Evolutionary conservation across 2,113 vertebrate species (phyloP).

Genomic region (Equus quagga): DNA sequence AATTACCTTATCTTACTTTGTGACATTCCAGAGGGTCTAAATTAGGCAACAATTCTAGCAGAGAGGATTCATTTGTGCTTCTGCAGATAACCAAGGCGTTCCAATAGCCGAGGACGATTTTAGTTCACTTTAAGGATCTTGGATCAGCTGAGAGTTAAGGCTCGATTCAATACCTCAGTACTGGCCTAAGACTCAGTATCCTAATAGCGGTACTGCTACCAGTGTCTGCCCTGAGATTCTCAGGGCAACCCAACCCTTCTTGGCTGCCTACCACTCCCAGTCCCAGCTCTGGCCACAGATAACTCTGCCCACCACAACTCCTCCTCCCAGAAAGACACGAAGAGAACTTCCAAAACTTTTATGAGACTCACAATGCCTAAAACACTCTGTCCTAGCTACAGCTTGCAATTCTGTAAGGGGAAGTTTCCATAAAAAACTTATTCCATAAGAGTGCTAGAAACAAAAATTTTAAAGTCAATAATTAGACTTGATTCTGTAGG

Average conservation of each 20-base stretch:
- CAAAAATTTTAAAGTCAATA: background rate
- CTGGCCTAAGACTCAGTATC: background rate
- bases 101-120: background rate
- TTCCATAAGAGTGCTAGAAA: background rate
- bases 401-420: background rate
- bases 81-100: background rate
- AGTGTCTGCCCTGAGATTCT: background rate
- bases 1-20: background rate
- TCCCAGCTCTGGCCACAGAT: background rate
- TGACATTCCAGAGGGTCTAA: background rate
- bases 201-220: accelerated
- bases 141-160: background rate
- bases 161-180: background rate
- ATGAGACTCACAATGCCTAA: background rate
- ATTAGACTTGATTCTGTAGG: background rate
- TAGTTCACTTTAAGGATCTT: background rate
- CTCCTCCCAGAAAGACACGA: background rate
- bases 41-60: background rate
- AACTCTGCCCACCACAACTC: background rate
- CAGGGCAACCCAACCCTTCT: background rate
- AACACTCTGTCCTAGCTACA: background rate
- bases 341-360: background rate
- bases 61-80: background rate
- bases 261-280: background rate
- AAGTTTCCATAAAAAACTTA: background rate